Percentiles rank a stretch among this genome's conserved stretches.
Conservation (phyloP, 1,140 invertebrate genomes). For the Drosophila santomea region DNA sequence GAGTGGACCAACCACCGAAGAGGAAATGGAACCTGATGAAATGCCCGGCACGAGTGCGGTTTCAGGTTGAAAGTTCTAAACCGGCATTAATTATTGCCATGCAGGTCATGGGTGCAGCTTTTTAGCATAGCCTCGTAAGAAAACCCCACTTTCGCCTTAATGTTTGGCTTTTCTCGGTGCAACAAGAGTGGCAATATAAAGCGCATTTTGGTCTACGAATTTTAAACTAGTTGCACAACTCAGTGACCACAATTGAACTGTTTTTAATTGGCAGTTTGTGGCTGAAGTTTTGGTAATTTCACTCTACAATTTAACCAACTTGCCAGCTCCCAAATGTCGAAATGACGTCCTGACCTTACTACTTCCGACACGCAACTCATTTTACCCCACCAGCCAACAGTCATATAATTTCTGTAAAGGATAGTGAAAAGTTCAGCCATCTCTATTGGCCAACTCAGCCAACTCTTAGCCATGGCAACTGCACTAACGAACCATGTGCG, state of each 20-base stretch:
- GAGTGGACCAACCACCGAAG: conserved; percentile 11
- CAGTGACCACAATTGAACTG: background rate
- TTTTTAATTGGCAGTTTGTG: background rate
- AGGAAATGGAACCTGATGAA: conserved; percentile 26
- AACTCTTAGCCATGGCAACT: conserved; percentile 37
- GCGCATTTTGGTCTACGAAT: background rate
- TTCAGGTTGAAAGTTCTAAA: conserved; percentile 32
- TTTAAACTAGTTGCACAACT: background rate
- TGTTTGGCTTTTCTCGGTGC: too few species aligned
- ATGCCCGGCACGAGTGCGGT: conserved; percentile 35
- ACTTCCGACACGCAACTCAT: background rate
- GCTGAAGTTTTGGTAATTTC: background rate
- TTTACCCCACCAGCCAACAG: background rate
- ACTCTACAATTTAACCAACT: too few species aligned
- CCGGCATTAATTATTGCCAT: conserved; percentile 54
- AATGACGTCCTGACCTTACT: background rate
- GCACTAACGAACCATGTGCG: conserved; percentile 10
- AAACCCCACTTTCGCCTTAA: background rate
- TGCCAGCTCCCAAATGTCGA: background rate
- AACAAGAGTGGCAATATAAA: too few species aligned
- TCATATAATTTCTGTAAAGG: background rate
- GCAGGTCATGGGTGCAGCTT: conserved; percentile 14
- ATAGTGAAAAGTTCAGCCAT: background rate
- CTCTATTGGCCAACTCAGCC: background rate
- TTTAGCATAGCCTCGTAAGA: background rate